phyloP scores from a whole-genome alignment of 1,140 invertebrate species.

The Orius laevigatus region DNA sequence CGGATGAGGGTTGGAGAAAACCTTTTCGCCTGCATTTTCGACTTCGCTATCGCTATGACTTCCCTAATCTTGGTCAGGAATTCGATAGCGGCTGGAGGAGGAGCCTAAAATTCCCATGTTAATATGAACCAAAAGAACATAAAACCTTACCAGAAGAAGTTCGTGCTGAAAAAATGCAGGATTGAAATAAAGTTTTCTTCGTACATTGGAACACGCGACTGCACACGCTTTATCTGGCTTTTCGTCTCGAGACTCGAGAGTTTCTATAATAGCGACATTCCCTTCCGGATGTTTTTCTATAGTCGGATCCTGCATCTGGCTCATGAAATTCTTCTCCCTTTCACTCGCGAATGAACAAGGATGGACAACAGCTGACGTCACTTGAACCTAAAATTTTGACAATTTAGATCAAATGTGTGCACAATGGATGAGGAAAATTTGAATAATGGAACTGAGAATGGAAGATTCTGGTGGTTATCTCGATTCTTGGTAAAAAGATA shows the following conservation, averaged over 20 bases:
- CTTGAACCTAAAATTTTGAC: slow-evolving; percentile 32
- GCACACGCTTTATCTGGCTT: slow-evolving; percentile 39
- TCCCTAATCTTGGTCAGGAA: slow-evolving; percentile 73
- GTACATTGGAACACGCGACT: slow-evolving; percentile 41
- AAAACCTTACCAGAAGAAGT: slow-evolving; percentile 47
- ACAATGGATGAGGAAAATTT: too few relatives aligned
- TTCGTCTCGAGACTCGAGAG: slow-evolving; percentile 43
- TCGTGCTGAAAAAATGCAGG: slow-evolving; percentile 77
- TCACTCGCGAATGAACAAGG: slow-evolving; percentile 26
- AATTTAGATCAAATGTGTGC: background rate
- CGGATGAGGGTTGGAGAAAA: slow-evolving; percentile 59
- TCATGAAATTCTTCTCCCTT: slow-evolving; percentile 11
- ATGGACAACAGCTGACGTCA: slow-evolving; percentile 51
- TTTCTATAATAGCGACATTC: slow-evolving; percentile 68
- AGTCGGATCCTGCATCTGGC: slow-evolving; percentile 22
- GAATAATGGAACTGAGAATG: too few relatives aligned
- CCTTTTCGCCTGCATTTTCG: slow-evolving; percentile 64
- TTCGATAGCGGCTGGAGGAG: slow-evolving; percentile 69
- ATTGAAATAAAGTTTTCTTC: slow-evolving; percentile 71
- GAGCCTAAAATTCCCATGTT: slow-evolving; percentile 39
- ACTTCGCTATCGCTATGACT: slow-evolving; percentile 71
- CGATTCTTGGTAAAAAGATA: too few relatives aligned
- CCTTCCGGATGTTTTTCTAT: slow-evolving; percentile 61
- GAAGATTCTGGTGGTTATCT: too few relatives aligned
- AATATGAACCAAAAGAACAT: background rate